Evolutionary conservation across 2,888 invertebrate genomes (phyloP).

Genomic region (Dendrolimus houi): DNA sequence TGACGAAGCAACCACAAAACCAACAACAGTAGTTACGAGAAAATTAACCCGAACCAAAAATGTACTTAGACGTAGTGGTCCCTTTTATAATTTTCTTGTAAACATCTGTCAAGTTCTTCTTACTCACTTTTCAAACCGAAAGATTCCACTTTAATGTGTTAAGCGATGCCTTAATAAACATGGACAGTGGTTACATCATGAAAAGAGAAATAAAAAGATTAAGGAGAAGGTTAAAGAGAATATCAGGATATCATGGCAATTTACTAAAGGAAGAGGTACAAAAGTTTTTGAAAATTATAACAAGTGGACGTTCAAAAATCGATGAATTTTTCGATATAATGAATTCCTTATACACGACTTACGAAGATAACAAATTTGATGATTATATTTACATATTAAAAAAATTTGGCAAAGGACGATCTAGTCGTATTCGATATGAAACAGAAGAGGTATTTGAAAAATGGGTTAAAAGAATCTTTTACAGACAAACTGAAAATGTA

Average conservation of each 20-base stretch:
- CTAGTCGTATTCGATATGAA: slow-evolving; percentile 22
- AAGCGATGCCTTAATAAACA: slow-evolving; percentile 25
- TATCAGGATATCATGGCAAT: slow-evolving; percentile 24
- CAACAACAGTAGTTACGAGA: slow-evolving; percentile 8
- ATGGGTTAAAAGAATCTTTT: slow-evolving; percentile 29
- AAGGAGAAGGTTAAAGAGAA: slow-evolving; percentile 21
- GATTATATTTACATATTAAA: slow-evolving; percentile 41
- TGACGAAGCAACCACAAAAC: slow-evolving; percentile 7
- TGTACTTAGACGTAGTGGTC: slow-evolving; percentile 23
- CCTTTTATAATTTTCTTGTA: slow-evolving; percentile 38
- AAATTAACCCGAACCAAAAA: not conserved
- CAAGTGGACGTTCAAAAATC: slow-evolving; percentile 24
- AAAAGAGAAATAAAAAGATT: slow-evolving; percentile 29
- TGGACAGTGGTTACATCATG: slow-evolving; percentile 24
- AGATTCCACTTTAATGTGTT: slow-evolving; percentile 27
- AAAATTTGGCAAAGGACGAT: slow-evolving; percentile 26
- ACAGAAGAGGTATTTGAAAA: slow-evolving; percentile 32
- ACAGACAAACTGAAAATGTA: slow-evolving; percentile 19
- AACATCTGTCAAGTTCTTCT: slow-evolving; percentile 37
- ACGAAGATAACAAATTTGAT: slow-evolving; percentile 33
- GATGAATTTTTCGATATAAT: slow-evolving; percentile 33
- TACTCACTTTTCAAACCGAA: slow-evolving; percentile 21
- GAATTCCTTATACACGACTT: slow-evolving; percentile 32
- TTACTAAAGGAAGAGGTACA: slow-evolving; percentile 23
- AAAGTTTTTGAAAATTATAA: slow-evolving; percentile 26